Evolutionary conservation across 1,140 invertebrate genomes (phyloP).

Genomic region (Teleopsis dalmanni): DNA sequence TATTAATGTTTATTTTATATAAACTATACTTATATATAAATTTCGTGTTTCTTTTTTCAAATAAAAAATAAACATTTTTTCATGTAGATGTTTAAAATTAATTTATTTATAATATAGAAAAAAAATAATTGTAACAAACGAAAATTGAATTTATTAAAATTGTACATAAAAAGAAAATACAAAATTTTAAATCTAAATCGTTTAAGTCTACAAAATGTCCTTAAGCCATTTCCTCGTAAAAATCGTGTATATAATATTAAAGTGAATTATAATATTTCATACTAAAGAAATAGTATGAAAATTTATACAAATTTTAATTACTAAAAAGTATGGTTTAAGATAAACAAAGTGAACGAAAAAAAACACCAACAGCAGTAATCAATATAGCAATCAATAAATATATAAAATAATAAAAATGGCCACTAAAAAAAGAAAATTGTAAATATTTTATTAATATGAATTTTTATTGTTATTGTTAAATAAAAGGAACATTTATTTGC

Average conservation of each 20-base stretch:
- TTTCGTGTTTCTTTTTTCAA: no score
- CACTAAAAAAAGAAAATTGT: no score
- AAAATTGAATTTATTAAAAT: constrained; percentile 1
- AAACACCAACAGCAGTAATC: no score
- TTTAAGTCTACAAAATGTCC: no score
- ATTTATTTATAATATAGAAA: neutral
- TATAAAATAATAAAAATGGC: no score
- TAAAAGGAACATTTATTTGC: neutral
- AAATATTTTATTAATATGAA: no score
- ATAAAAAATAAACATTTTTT: neutral
- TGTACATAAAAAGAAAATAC: neutral
- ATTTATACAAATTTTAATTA: no score
- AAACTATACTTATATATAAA: no score
- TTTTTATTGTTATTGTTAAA: neutral
- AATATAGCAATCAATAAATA: neutral
- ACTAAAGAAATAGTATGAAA: no score
- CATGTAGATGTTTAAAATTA: neutral
- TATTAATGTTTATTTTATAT: neutral
- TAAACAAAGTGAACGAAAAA: neutral
- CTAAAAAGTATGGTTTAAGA: neutral
- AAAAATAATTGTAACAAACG: neutral
- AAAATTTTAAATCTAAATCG: constrained; percentile 3
- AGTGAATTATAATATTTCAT: no score
- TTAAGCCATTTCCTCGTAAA: no score
- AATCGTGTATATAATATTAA: no score